phyloP scores from a whole-genome alignment of 2,113 vertebrate species.

The Brachypodius melanocephalos region DNA sequence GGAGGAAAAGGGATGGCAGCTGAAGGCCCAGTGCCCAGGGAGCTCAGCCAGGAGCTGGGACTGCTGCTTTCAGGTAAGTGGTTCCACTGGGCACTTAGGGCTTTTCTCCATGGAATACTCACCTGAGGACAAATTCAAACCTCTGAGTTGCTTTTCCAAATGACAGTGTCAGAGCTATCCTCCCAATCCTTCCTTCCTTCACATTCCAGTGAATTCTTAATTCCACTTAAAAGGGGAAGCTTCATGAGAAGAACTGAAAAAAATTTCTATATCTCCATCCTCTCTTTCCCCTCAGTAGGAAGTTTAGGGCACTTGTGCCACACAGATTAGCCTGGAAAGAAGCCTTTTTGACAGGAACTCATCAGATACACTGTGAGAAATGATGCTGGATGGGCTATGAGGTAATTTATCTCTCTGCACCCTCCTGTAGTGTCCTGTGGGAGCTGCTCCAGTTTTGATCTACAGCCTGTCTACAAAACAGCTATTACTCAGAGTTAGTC shows the following conservation, averaged over 20 bases:
- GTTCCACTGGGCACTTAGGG: background rate
- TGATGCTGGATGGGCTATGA: background rate
- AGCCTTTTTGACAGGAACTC: background rate
- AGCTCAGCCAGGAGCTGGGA: background rate
- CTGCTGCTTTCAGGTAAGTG: background rate
- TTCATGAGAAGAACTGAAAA: background rate
- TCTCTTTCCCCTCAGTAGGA: background rate
- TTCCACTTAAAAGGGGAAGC: accelerated
- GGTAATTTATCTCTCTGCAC: background rate
- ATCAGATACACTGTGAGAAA: background rate
- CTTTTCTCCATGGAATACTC: background rate
- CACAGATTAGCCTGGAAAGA: background rate
- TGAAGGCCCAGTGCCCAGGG: accelerated
- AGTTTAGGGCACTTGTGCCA: background rate
- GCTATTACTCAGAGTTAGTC: background rate
- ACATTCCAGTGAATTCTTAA: background rate
- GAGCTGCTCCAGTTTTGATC: conserved; percentile 15
- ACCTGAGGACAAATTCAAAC: background rate
- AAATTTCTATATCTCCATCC: background rate
- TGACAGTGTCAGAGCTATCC: background rate
- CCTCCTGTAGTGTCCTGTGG: background rate
- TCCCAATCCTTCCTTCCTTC: background rate
- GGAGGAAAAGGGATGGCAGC: background rate
- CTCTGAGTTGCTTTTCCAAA: background rate
- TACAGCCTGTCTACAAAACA: background rate